Evolutionary conservation across 2,797 vertebrate genomes (phyloP), one percentile per base, ranked within the genome.

Genomic region (Mustela erminea): DNA sequence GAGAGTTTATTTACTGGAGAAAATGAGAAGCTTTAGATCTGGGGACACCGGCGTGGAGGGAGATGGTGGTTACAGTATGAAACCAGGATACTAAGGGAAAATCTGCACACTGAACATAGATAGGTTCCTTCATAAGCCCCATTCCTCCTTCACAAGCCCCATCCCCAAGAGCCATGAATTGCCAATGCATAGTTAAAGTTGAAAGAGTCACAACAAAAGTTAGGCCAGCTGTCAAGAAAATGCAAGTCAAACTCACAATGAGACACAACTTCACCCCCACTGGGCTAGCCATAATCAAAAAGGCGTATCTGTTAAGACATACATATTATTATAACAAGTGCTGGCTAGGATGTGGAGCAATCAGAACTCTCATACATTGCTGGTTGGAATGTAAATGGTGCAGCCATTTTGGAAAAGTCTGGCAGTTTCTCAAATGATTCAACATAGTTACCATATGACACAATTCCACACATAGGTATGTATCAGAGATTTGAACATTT

Each of bases 221-320:
- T 90, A 93, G 18, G 20, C 95, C 35, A 96, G 17, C 11, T 74
- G 89, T 92, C 52, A 95, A 62, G 58, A 93, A 92, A 97, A 91
- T 83, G 32, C 52, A 89, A 94, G 81, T 95, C 32, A 92, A 95
- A 96, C 86, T 46, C 17, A 92, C 56, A 82, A 25, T 93, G 62
- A 80, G 58, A 75, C 70, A 82, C 32, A 49, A 86, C 35, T 81
- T 97, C 64, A 93, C 46, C 94, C 46, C 66, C 68, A 78, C 21
- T 15, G 81, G 60, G n/a, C 60, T 94, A 49, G 12, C 43, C 87
- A 32, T 82, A 77, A 75, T 58, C 3, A 95, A 95, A 95, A 95
- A 95, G 46, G 75, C 1, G n/a, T 14, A 81, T 64, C 72, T 83
- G 17, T 91, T 91, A 88, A 77, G 68, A 72, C 35, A 46, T 35